phyloP scores from a whole-genome alignment of 2,888 invertebrate genomes.

The Autographa gamma region DNA sequence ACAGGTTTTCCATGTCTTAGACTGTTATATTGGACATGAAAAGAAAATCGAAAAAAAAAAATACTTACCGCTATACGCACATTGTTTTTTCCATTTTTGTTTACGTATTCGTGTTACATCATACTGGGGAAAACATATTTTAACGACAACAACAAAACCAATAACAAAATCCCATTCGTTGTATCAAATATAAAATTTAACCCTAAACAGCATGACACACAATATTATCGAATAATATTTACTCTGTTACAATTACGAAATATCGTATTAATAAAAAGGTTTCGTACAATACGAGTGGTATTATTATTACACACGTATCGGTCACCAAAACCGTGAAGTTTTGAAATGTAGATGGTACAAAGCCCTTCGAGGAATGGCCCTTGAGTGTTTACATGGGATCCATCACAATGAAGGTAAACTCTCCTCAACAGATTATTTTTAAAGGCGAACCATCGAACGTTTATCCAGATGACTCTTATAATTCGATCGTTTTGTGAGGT shows the following conservation, averaged over 20 bases:
- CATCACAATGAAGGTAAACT: conserved; percentile 84
- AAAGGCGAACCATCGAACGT: conserved; percentile 73
- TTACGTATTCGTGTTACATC: too few relatives aligned
- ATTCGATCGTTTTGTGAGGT: conserved; percentile 63
- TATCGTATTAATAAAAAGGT: conserved; percentile 35
- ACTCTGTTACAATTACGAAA: conserved; percentile 25
- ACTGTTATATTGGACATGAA: too few relatives aligned
- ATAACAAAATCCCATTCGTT: neutral
- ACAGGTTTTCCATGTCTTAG: too few relatives aligned
- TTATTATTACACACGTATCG: conserved; percentile 65
- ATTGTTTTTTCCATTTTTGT: too few relatives aligned
- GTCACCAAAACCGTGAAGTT: conserved; percentile 78
- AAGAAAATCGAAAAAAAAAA: too few relatives aligned
- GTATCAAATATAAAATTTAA: neutral
- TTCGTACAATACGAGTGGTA: conserved; percentile 41
- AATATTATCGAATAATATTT: conserved; percentile 11
- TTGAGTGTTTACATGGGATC: conserved; percentile 82
- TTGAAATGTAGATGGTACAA: conserved; percentile 80
- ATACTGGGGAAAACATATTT: too few relatives aligned
- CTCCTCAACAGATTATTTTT: conserved; percentile 82
- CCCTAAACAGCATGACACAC: neutral
- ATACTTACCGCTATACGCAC: too few relatives aligned
- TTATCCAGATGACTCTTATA: conserved; percentile 81
- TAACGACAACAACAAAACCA: neutral
- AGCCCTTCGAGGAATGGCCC: conserved; percentile 79